Base-by-base conservation (phyloP, 2,113 vertebrate genomes). In the Corynorhinus townsendii region DNA sequence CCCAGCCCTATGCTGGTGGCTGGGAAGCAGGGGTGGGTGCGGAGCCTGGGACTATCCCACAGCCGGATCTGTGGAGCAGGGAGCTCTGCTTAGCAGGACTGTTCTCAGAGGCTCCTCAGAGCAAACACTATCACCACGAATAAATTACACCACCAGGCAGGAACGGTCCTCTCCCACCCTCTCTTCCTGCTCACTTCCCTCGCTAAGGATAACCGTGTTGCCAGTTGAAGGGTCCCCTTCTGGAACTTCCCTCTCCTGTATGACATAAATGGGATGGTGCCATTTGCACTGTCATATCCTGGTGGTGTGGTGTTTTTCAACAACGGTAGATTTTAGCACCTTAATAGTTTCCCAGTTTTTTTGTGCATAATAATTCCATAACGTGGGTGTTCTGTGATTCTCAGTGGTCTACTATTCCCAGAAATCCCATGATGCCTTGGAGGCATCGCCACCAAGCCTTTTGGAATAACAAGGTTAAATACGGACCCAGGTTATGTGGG, bases 81-180 rank as follows among this genome's bases (percentile, higher is more conserved):
- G 35, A 68, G 38, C 47, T 30, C 38, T 0, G 38, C 19, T 30
- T 17, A 62, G 40, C n/a, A 19, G 40, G 64, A 24, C 62, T 26
- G 19, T 54, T 7, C 62, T 7, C 3, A 1, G 17, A 28, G 47
- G 1, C 3, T 4, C 17, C 8, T 16, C 69, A 52, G 14, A 14
- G 90, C 24, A 20, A 52, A 56, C 26, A 5, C 45, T 11, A 9
- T 56, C 28, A 4, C 45, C 73, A 9, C n/a, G 28, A 1, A 43
- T 0, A 47, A 56, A 16, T 19, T 11, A 17, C 22, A 40, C 26
- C 43, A 6, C 38, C 28, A 9, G 19, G 2, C n/a, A 35, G 56
- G 59, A 45, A 9, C 45, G 35, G 4, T 20, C 64, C 56, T 7
- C 40, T 14, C 7, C 40, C n/a, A 0, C 20, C 2, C 73, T 10